Percentiles rank a stretch among this genome's conserved stretches.
phyloP scores from a whole-genome alignment of 1,140 invertebrate genomes.

The Pygmarrhopalites habei region DNA sequence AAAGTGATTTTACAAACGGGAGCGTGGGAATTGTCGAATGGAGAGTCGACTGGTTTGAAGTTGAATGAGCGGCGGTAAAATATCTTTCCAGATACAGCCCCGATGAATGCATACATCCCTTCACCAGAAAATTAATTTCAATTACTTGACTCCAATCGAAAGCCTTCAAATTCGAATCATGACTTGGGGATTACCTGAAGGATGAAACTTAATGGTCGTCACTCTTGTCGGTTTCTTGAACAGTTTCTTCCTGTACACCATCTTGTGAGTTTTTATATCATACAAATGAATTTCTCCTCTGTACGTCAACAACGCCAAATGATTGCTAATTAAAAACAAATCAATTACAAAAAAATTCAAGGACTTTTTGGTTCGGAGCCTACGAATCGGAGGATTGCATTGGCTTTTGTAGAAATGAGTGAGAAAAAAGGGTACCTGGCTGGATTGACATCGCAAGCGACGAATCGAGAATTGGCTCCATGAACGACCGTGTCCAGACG shows the following conservation, averaged over 20 bases:
- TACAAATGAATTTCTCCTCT: slow-evolving; percentile 29
- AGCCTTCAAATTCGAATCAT: too few species aligned
- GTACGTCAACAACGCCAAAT: slow-evolving; percentile 17
- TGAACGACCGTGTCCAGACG: slow-evolving; percentile 23
- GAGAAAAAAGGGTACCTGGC: slow-evolving; percentile 14
- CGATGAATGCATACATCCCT: slow-evolving; percentile 27
- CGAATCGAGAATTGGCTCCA: slow-evolving; percentile 21
- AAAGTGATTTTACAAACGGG: slow-evolving; percentile 23
- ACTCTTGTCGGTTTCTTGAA: slow-evolving; percentile 19
- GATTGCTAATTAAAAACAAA: slow-evolving; percentile 1
- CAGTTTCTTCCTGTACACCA: slow-evolving; percentile 13
- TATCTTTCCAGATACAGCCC: slow-evolving; percentile 14
- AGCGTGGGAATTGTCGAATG: slow-evolving; percentile 5
- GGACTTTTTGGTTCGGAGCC: too few species aligned
- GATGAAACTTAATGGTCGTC: slow-evolving; percentile 34
- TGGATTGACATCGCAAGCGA: slow-evolving; percentile 29
- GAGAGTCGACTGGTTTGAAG: slow-evolving; percentile 15
- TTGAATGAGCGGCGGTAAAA: slow-evolving; percentile 21
- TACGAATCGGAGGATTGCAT: too few species aligned
- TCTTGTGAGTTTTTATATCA: slow-evolving; percentile 21
- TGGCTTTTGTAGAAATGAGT: neutral
- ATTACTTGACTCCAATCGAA: neutral
- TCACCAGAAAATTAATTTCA: neutral
- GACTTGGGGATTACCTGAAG: slow-evolving; percentile 25
- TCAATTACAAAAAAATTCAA: neutral